A percentile compares a stretch with the other conserved stretches of the same genome.
Evolutionary conservation across 2,888 invertebrate species (phyloP).

Genomic region (Agriopis marginaria): DNA sequence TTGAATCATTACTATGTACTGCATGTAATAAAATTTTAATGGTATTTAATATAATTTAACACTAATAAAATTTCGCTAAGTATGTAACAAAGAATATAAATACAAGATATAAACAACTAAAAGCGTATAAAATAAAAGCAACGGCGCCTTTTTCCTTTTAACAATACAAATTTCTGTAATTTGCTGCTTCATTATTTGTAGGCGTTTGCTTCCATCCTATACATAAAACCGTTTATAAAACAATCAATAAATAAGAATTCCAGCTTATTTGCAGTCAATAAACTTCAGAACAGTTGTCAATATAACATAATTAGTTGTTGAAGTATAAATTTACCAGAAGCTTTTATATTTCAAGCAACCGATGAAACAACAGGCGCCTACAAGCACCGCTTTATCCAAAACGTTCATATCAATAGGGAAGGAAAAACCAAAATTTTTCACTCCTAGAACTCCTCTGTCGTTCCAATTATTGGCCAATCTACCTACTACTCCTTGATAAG

Average conservation of each 20-base stretch:
- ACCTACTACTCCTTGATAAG: conserved; percentile 54
- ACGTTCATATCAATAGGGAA: conserved; percentile 60
- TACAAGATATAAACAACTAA: not conserved
- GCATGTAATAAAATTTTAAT: too few species aligned
- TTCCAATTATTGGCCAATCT: conserved; percentile 51
- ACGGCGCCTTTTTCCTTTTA: not conserved
- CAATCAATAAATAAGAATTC: not conserved
- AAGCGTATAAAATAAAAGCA: not conserved
- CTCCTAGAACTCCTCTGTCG: conserved; percentile 27
- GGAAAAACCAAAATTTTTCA: conserved; percentile 53
- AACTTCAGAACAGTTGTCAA: not conserved
- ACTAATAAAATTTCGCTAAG: too few species aligned
- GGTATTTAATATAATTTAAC: too few species aligned
- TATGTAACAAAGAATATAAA: too few species aligned
- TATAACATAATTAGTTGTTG: not conserved
- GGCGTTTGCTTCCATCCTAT: not conserved
- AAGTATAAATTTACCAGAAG: not conserved
- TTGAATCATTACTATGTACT: too few species aligned
- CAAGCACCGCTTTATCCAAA: conserved; percentile 58
- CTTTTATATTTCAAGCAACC: conserved; percentile 53
- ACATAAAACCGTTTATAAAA: not conserved
- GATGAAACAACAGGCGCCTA: conserved; percentile 67
- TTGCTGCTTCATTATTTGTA: conserved; percentile 18
- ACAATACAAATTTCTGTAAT: not conserved
- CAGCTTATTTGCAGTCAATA: not conserved